Percentiles rank a stretch among this genome's conserved stretches.
Evolutionary conservation across 2,888 invertebrate genomes (phyloP).

Genomic region (Parthenolecanium corni): DNA sequence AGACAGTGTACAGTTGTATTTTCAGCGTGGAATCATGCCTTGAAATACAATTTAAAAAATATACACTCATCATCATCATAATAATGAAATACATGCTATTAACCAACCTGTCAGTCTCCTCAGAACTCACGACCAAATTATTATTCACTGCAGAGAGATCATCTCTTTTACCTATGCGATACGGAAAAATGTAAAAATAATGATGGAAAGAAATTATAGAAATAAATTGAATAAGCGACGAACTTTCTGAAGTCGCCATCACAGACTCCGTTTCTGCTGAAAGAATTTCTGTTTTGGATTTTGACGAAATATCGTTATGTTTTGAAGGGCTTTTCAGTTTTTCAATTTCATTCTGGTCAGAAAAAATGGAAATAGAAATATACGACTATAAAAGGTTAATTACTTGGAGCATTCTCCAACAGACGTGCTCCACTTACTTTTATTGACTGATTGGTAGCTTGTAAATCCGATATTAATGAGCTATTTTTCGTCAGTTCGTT

Average conservation of each 20-base stretch:
- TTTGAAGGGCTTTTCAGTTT: not conserved
- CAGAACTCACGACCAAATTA: not conserved
- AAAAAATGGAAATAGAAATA: not conserved
- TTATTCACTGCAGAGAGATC: not conserved
- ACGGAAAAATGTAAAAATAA: not conserved
- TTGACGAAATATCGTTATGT: not conserved
- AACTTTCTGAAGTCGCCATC: not conserved
- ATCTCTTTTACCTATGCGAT: not conserved
- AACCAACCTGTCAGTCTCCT: not conserved
- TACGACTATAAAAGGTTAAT: no score
- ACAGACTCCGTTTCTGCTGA: not conserved
- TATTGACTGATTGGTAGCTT: not conserved
- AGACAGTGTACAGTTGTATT: constrained; percentile 5
- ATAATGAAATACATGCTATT: not conserved
- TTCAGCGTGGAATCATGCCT: not conserved
- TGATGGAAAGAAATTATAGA: not conserved
- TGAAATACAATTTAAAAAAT: not conserved
- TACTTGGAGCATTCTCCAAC: no score
- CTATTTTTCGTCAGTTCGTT: constrained; percentile 7
- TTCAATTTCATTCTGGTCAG: not conserved
- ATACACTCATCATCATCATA: not conserved
- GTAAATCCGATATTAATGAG: not conserved
- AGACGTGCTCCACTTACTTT: not conserved
- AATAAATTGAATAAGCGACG: not conserved
- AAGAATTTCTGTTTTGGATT: not conserved